Conservation (phyloP, 2,113 vertebrate genomes). For the Albula goreensis region DNA sequence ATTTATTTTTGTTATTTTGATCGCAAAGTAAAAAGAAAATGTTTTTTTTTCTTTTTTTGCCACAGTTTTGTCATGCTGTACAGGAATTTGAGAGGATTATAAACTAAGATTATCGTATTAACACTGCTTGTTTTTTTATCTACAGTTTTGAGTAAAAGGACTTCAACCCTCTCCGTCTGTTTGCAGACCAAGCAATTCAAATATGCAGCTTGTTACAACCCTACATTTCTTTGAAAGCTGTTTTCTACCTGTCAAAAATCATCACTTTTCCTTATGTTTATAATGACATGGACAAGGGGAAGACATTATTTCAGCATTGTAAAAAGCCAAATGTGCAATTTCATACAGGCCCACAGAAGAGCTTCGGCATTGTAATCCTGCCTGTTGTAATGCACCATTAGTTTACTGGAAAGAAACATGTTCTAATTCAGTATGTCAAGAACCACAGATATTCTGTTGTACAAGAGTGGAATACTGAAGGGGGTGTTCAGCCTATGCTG, state of each 20-base stretch:
- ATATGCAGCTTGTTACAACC: background rate
- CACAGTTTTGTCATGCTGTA: background rate
- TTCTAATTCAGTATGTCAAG: background rate
- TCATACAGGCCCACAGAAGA: background rate
- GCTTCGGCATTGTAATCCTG: background rate
- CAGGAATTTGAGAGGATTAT: background rate
- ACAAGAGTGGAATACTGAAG: background rate
- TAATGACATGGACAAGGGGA: background rate
- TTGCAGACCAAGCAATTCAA: background rate
- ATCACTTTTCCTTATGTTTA: background rate
- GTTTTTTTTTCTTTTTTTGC: background rate
- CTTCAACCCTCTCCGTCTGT: background rate
- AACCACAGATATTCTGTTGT: background rate
- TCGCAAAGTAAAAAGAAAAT: background rate
- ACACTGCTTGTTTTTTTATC: background rate
- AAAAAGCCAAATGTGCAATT: background rate
- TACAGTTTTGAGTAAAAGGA: background rate
- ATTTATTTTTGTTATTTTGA: background rate
- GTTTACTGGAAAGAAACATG: background rate
- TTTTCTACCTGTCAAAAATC: conserved; percentile 6
- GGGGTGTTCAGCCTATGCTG: background rate
- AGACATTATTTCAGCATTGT: background rate
- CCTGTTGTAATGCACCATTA: background rate
- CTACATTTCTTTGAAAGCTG: background rate
- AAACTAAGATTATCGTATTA: background rate